phyloP scores from a whole-genome alignment of 30 jellyfish, hydroid and myxozoan genomes.

The Aurelia sp. region DNA sequence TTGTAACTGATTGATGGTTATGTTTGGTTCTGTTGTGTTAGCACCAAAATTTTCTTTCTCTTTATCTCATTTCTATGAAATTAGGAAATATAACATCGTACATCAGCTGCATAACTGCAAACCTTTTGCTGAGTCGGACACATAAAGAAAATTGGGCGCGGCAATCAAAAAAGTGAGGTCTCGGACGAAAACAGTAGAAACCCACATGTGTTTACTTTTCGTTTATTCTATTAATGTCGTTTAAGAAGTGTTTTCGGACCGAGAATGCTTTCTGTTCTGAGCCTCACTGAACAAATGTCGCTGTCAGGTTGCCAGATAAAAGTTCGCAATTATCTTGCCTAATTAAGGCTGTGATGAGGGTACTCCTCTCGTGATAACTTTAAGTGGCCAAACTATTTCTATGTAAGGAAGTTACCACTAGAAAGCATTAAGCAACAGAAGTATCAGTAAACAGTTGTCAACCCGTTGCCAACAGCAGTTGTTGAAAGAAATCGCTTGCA shows the following conservation, averaged over 20 bases:
- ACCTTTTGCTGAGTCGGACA: slow-evolving; percentile 3
- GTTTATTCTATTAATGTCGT: too few relatives aligned
- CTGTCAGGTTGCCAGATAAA: not conserved
- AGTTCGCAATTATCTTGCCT: not conserved
- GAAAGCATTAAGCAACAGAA: too few relatives aligned
- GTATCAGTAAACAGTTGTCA: too few relatives aligned
- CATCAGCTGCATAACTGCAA: not conserved
- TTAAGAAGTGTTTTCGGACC: not conserved
- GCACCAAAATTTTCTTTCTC: slow-evolving; percentile 2
- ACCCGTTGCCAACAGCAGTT: too few relatives aligned
- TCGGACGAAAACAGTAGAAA: not conserved
- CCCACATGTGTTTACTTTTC: not conserved
- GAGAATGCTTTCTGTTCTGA: not conserved
- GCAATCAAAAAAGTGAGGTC: not conserved
- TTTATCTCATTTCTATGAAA: not conserved
- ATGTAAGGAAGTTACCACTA: too few relatives aligned
- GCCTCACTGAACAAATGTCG: not conserved
- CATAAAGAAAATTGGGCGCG: not conserved
- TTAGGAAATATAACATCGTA: not conserved
- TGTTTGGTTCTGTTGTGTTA: slow-evolving; percentile 7
- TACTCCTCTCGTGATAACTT: too few relatives aligned
- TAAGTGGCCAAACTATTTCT: too few relatives aligned
- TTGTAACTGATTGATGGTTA: slow-evolving; percentile 4
- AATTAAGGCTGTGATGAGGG: too few relatives aligned
- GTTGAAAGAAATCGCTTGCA: too few relatives aligned